phyloP scores from a whole-genome alignment of 2,888 invertebrate species.

The Diarsia rubi region DNA sequence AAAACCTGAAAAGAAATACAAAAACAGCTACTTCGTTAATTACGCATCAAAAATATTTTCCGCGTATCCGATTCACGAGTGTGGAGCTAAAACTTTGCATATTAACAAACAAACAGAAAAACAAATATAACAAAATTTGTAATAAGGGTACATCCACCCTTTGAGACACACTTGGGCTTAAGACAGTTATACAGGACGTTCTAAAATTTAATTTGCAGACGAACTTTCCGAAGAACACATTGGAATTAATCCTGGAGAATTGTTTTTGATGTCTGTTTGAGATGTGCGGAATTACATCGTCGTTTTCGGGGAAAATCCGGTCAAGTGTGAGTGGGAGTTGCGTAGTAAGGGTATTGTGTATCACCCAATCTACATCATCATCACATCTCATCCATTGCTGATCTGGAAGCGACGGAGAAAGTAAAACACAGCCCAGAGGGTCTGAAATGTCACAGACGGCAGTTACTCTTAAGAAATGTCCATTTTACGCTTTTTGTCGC shows the following conservation, averaged over 20 bases:
- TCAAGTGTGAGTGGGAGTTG: not conserved
- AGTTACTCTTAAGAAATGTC: no score
- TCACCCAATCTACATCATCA: not conserved
- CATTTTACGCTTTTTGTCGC: no score
- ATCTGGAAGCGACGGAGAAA: no score
- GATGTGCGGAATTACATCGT: conserved; percentile 22
- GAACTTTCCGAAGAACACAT: conserved; percentile 57
- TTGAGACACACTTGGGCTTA: conserved; percentile 52
- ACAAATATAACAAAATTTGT: conserved; percentile 60
- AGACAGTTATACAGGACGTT: conserved; percentile 40
- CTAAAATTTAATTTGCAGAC: conserved; percentile 58
- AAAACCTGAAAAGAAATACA: not conserved
- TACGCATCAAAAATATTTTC: conserved; percentile 43
- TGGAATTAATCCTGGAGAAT: conserved; percentile 58
- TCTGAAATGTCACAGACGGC: no score
- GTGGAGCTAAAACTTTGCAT: conserved; percentile 46
- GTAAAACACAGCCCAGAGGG: no score
- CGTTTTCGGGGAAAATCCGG: not conserved
- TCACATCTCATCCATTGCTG: no score
- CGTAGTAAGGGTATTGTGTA: not conserved
- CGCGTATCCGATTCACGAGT: conserved; percentile 36
- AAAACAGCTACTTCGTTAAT: conserved; percentile 24
- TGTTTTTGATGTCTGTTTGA: conserved; percentile 52
- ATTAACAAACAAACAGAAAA: conserved; percentile 49
- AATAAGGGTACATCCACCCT: conserved; percentile 62